A percentile compares a stretch with the other conserved stretches of the same genome.
Conservation (phyloP, 2,113 vertebrate species). For the Anser brachyrhynchus region DNA sequence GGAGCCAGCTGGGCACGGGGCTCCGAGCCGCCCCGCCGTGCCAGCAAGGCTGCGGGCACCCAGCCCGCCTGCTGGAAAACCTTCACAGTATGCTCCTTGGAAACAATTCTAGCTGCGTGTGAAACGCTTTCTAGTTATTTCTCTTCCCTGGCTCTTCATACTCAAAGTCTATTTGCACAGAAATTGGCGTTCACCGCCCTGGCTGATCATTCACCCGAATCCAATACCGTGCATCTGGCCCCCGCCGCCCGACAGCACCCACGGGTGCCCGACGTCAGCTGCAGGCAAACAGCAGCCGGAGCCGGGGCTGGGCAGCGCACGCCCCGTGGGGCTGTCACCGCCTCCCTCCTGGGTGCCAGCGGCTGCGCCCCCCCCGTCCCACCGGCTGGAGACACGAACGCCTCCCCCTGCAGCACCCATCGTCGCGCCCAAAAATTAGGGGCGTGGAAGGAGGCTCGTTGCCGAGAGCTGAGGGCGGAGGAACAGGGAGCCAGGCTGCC, state of each 20-base stretch:
- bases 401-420: background rate
- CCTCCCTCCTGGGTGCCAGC: too few relatives aligned
- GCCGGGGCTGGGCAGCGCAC: background rate
- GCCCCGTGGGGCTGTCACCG: too few relatives aligned
- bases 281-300: background rate
- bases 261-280: accelerated
- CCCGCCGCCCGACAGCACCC: background rate
- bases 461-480: background rate
- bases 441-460: background rate
- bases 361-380: too few relatives aligned
- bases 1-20: background rate
- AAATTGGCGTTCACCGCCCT: background rate
- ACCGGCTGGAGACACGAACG: background rate
- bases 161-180: background rate
- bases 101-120: background rate
- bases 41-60: background rate
- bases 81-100: background rate
- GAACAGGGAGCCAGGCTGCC: background rate
- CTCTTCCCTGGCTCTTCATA: background rate
- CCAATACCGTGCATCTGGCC: background rate
- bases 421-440: accelerated
- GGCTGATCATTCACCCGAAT: background rate
- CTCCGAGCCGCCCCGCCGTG: accelerated
- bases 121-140: constrained; percentile 15
- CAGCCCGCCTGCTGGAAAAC: background rate